A percentile compares a stretch with the other conserved stretches of the same genome.
phyloP scores from a whole-genome alignment of 2,888 invertebrate genomes.

The Conchocele bisecta region DNA sequence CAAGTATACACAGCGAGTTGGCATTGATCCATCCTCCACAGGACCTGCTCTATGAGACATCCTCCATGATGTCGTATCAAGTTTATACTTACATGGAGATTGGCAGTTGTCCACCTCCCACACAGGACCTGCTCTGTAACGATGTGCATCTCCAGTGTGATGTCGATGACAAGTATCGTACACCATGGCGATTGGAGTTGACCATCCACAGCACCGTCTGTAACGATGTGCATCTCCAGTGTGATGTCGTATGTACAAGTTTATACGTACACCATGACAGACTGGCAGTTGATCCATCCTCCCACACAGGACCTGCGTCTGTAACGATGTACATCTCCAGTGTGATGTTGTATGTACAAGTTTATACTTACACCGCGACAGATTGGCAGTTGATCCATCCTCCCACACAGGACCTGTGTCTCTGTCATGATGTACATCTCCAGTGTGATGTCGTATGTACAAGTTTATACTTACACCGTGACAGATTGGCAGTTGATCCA shows the following conservation, averaged over 20 bases:
- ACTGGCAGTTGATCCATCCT: conserved; percentile 50
- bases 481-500: too few species aligned
- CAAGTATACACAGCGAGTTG: too few species aligned
- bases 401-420: conserved; percentile 59
- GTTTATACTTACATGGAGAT: too few species aligned
- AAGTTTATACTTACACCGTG: conserved; percentile 62
- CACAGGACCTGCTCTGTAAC: conserved; percentile 61
- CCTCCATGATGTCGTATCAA: conserved; percentile 56
- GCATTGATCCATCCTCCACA: too few species aligned
- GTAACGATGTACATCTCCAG: conserved; percentile 52
- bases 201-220: conserved; percentile 60
- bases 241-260: conserved; percentile 59
- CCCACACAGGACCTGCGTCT: conserved; percentile 60
- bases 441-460: conserved; percentile 52
- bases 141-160: conserved; percentile 43
- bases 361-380: too few species aligned
- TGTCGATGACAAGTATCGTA: conserved; percentile 62
- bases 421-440: conserved; percentile 57
- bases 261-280: too few species aligned
- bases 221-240: conserved; percentile 42
- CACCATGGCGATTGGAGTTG: conserved; percentile 61
- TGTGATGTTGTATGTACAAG: conserved; percentile 58
- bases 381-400: conserved; percentile 51
- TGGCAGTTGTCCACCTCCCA: conserved; percentile 49
- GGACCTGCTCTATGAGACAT: too few species aligned